phyloP scores from a whole-genome alignment of 2,797 vertebrate species.

The Yasuhikotakia modesta region DNA sequence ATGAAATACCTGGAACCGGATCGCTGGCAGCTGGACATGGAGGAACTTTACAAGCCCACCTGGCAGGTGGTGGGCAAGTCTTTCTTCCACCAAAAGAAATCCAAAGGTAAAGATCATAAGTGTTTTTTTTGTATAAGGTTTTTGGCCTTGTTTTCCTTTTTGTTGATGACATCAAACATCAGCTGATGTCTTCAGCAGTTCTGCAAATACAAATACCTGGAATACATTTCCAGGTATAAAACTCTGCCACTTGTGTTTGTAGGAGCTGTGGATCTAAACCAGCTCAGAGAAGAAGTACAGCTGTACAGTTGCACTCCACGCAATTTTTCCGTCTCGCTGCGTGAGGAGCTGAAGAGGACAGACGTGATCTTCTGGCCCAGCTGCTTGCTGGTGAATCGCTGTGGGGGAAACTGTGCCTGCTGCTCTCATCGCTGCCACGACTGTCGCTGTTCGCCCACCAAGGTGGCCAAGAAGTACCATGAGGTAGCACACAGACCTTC shows the following conservation, averaged over 20 bases:
- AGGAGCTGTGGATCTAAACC: conserved; percentile 88
- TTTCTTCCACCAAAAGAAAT: conserved; percentile 90
- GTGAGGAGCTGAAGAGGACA: conserved; percentile 93
- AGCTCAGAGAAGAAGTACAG: conserved; percentile 88
- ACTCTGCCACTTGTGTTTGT: conserved; percentile 14
- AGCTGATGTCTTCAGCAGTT: too few species aligned
- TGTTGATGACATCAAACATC: too few species aligned
- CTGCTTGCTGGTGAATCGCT: conserved; percentile 95
- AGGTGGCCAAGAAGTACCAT: conserved; percentile 91
- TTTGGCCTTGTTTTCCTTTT: too few species aligned
- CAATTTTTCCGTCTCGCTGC: conserved; percentile 91
- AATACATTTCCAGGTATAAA: background rate
- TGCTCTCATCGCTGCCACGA: conserved; percentile 89
- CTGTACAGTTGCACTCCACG: conserved; percentile 96
- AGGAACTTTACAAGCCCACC: conserved; percentile 91
- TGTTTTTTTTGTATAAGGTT: too few species aligned
- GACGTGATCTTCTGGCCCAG: conserved; percentile 98
- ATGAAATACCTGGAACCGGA: conserved; percentile 96
- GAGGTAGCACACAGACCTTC: conserved; percentile 78
- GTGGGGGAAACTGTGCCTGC: conserved; percentile 95
- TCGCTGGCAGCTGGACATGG: conserved; percentile 93
- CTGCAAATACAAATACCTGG: background rate
- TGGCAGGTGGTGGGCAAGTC: conserved; percentile 95
- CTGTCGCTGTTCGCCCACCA: conserved; percentile 89
- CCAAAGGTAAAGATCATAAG: conserved; percentile 81